Conservation (phyloP, 2,888 invertebrate genomes). For the Heliconius sara region DNA sequence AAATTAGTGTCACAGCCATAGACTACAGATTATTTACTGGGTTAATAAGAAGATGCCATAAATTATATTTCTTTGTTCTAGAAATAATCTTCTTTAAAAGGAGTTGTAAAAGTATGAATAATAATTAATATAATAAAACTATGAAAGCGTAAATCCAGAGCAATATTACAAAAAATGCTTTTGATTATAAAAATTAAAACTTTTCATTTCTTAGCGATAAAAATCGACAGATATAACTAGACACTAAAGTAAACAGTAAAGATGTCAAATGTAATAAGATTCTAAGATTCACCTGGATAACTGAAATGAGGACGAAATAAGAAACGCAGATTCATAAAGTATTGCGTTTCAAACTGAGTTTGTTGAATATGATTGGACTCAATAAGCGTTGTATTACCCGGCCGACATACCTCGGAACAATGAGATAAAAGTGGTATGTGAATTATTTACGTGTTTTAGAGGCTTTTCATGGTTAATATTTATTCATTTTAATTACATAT, state of each 20-base stretch:
- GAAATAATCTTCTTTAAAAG: neutral
- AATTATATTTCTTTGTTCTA: neutral
- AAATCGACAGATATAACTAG: neutral
- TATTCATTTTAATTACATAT: neutral
- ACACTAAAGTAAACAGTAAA: constrained; percentile 10
- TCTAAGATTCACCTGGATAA: constrained; percentile 33
- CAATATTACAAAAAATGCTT: neutral
- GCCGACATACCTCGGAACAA: constrained; percentile 18
- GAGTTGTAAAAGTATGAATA: neutral
- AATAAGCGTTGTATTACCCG: constrained; percentile 39
- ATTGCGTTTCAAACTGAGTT: constrained; percentile 38
- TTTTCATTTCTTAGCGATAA: neutral
- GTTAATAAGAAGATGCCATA: neutral
- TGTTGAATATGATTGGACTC: constrained; percentile 46
- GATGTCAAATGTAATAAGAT: constrained; percentile 33
- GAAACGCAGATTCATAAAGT: constrained; percentile 44
- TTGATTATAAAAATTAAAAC: neutral
- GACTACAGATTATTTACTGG: neutral
- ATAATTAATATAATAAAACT: neutral
- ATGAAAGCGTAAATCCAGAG: neutral
- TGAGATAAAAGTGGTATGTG: neutral
- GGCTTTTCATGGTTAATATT: neutral
- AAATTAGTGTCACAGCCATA: constrained; percentile 14
- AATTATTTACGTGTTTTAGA: neutral
- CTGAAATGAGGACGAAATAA: constrained; percentile 42